A percentile compares a stretch with the other conserved stretches of the same genome.
These are phyloP conservation scores for Anoplolepis gracilipes DNA, from an alignment of 1,140 invertebrate species.

Conservation along the genomic window DNA sequence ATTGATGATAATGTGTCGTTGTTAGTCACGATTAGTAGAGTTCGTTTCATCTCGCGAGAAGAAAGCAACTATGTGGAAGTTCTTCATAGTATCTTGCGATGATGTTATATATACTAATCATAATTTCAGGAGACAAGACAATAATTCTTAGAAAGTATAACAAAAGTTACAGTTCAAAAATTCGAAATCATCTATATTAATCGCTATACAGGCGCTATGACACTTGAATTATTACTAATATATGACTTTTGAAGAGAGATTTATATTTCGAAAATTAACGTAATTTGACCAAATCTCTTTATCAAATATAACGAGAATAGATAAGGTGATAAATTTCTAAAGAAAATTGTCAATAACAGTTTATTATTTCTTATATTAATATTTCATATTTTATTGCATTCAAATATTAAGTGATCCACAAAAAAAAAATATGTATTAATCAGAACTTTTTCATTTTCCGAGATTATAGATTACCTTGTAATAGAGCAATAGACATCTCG, in stretches of 20 bases:
- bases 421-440: not conserved
- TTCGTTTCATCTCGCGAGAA: not conserved
- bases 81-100: not conserved
- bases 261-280: not conserved
- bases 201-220: not conserved
- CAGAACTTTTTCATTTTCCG: not conserved
- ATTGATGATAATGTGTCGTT: constrained; percentile 9
- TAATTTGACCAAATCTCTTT: not conserved
- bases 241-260: not conserved
- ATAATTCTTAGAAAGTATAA: not conserved
- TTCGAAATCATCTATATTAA: not conserved
- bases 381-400: not conserved
- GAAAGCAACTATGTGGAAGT: not conserved
- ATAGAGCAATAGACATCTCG: not conserved
- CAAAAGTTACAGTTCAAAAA: too few species aligned
- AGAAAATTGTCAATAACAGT: not conserved
- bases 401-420: not conserved
- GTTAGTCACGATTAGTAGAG: constrained; percentile 66
- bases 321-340: not conserved
- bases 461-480: constrained; percentile 11
- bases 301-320: not conserved
- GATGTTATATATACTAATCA: not conserved
- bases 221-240: not conserved
- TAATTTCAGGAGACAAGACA: constrained; percentile 25
- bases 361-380: not conserved